These are phyloP conservation scores for Potamilus streckersoni DNA, from an alignment of 1,140 invertebrate genomes.

Conservation along the genomic window DNA sequence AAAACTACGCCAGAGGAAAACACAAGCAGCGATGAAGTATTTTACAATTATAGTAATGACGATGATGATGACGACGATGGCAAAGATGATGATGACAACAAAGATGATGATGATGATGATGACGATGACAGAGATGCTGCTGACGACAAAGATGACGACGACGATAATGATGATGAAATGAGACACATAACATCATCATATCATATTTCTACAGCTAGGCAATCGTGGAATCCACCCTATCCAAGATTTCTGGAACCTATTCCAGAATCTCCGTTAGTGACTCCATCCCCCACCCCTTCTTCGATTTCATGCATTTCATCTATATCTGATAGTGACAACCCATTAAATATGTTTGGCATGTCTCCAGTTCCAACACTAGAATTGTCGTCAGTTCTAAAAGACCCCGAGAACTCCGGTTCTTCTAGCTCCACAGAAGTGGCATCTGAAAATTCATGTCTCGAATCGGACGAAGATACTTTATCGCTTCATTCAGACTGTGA, in stretches of 20 bases:
- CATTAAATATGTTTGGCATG: constrained; percentile 22
- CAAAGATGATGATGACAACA: constrained; percentile 1
- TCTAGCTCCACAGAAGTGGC: constrained; percentile 12
- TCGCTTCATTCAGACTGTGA: constrained; percentile 4
- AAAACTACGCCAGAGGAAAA: too few species aligned
- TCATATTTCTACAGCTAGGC: neutral
- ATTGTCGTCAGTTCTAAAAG: neutral
- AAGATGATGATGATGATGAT: neutral
- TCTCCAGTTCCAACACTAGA: constrained; percentile 12
- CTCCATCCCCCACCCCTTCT: constrained; percentile 19
- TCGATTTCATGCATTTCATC: constrained; percentile 14
- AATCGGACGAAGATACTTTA: neutral
- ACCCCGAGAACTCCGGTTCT: too few species aligned
- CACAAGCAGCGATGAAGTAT: neutral
- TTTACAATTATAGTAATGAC: too few species aligned
- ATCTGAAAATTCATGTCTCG: neutral
- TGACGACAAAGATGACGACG: constrained; percentile 1
- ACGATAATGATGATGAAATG: neutral
- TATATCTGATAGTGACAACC: constrained; percentile 18
- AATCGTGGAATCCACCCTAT: constrained; percentile 13
- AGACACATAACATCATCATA: neutral
- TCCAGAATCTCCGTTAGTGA: constrained; percentile 13
- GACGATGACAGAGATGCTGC: neutral
- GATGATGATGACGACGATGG: neutral
- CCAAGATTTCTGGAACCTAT: constrained; percentile 18